Base-by-base conservation (phyloP, 2,888 invertebrate genomes). In the Eupithecia exiguata region DNA sequence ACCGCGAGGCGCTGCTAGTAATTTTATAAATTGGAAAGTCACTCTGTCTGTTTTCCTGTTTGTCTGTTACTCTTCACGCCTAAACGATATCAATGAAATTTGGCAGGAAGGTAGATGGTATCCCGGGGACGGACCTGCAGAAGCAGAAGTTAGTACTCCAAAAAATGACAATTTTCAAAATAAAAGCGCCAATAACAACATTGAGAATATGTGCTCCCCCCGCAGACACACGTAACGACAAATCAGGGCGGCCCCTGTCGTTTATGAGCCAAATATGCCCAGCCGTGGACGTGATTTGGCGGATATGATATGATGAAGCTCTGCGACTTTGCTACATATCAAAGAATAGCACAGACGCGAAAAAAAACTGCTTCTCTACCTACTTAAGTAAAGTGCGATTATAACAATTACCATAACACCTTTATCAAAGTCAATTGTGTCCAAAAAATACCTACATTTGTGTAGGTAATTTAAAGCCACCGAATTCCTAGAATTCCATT, bases 391-490 rank as follows among this genome's bases (percentile, higher is more conserved):
- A 46, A 18, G 1, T 58, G 12, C 21, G 21, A 12, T 58, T 58
- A 25, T 12, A 58, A 58, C 12, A 58, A 58, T 58, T 25, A 53
- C 21, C 21, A 49, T 49, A 21, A 21, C 21, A 58, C 21, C 58
- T 25, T 58, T 58, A 58, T 58, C 21, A 58, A 58, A 58, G 58
- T 58, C 58, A 58, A 58, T 25, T 53, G 21, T 53, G 21, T n/a
- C 18, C 30, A 21, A 25, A 49, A 25, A 58, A 58, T 21, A n/a
- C n/a, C n/a, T n/a, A 25, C 58, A 25, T 58, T 0, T 58, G 58
- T 25, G 12, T 10, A 53, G 18, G 9, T n/a, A n/a, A 21, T 21
- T 21, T 21, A 12, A 21, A 12, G 10, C 53, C 12, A 12, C 9
- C n/a, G 4, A 25, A 58, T 58, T 58, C 25, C 25, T 14, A 25